Percentiles rank a stretch among this genome's conserved stretches.
Evolutionary conservation across 92 coral and sea anemone species (phyloP).

Genomic region (Desmophyllum pertusum): DNA sequence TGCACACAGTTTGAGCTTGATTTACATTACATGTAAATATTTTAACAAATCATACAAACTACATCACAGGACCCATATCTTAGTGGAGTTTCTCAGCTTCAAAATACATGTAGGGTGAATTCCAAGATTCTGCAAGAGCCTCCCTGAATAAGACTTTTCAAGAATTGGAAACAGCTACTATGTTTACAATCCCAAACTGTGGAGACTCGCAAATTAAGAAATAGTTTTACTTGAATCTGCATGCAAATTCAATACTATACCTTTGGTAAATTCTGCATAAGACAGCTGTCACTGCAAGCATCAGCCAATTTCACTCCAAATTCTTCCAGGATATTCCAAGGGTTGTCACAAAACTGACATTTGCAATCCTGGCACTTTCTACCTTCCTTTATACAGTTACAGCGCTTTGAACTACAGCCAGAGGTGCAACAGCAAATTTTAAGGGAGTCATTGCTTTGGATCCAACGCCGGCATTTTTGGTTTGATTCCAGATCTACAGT

Average conservation of each 20-base stretch:
- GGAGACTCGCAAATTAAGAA: not conserved
- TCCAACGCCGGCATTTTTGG: not conserved
- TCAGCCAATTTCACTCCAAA: slow-evolving; percentile 54
- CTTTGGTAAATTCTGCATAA: slow-evolving; percentile 69
- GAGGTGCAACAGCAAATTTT: slow-evolving; percentile 55
- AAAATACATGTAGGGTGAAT: too few relatives aligned
- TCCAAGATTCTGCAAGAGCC: too few relatives aligned
- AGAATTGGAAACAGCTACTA: too few relatives aligned
- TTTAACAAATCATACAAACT: too few relatives aligned
- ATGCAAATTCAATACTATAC: slow-evolving; percentile 25
- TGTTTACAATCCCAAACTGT: too few relatives aligned
- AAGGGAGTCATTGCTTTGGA: not conserved
- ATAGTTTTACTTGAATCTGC: not conserved
- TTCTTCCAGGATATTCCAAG: slow-evolving; percentile 64
- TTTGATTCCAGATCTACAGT: not conserved
- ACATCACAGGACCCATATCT: too few relatives aligned
- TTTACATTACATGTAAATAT: too few relatives aligned
- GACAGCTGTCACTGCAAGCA: slow-evolving; percentile 68
- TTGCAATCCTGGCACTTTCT: slow-evolving; percentile 57
- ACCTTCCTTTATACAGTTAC: slow-evolving; percentile 48
- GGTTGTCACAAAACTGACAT: slow-evolving; percentile 63
- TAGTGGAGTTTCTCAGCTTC: too few relatives aligned
- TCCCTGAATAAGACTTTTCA: too few relatives aligned
- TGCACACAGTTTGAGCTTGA: too few relatives aligned
- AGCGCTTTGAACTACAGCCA: slow-evolving; percentile 65